Evolutionary conservation across 2,113 vertebrate genomes (phyloP), one percentile per base, ranked within the genome.

Genomic region (Sylvilagus bachmani): DNA sequence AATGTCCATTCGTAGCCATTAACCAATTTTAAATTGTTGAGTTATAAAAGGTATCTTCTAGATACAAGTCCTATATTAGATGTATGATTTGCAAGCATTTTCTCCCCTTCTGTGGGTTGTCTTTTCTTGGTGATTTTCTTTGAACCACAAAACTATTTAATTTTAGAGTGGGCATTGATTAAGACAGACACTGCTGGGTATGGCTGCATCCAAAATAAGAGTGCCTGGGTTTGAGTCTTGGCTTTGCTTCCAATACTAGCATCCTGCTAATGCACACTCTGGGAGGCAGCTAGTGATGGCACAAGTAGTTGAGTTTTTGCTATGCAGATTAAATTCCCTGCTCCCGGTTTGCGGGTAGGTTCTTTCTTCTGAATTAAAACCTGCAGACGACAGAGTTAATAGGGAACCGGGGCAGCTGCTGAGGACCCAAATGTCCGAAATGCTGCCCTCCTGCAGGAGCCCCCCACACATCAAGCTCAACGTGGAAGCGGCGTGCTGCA

Each of bases 361-460:
- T 81, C 91, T 93, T 87, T 84, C 53, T 90, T 94, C 29, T 67
- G 94, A 94, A 95, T 86, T 79, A 71, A 88, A 91, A 89, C 86
- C 70, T 92, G 79, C 86, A 78, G 86, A 94, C 95, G 44, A 29
- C 55, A 70, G 74, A 82, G 58, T 73, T 90, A 94, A 79, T 85
- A 95, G 93, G 93, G 93, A 97, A 90, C 78, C 75, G 27, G 83
- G 49, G 66, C 70, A 66, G 78, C 38, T 75, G 85, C 64, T 2
- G 80, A 70, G 75, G 44, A 80, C 87, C 62, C 93, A 83, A 85
- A 81, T 85, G 89, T 86, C 80, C 0, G 62, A 84, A 96, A 89
- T 93, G 74, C 69, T 87, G 94, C 89, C 44, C 67, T 96, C 93
- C 90, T 9, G 13, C 55, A 73, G 82, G n/a, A 92, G 70, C 80